Conservation (phyloP, 2,113 vertebrate genomes). For the Esox niger region DNA sequence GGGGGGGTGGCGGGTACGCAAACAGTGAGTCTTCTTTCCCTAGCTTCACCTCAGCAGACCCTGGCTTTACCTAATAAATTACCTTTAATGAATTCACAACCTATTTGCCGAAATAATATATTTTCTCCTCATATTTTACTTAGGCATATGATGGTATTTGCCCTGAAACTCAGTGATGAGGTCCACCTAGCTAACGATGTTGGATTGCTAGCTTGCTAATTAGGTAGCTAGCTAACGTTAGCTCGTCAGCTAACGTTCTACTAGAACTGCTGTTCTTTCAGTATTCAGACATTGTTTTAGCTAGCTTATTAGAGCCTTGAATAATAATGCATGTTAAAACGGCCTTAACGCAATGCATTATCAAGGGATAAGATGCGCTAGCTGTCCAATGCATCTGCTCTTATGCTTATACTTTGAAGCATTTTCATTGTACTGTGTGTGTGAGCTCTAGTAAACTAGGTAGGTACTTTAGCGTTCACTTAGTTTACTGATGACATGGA, state of each 20-base stretch:
- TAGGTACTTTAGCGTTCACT: too few relatives aligned
- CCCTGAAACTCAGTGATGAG: background rate
- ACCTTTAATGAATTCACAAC: background rate
- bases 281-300: background rate
- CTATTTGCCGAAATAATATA: background rate
- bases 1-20: constrained; percentile 48
- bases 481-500: too few relatives aligned
- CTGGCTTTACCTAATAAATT: background rate
- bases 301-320: too few relatives aligned
- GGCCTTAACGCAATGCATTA: too few relatives aligned
- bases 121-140: background rate
- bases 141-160: background rate
- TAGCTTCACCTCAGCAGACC: background rate
- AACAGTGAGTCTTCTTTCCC: background rate
- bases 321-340: too few relatives aligned
- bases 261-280: constrained; percentile 12
- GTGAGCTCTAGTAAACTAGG: too few relatives aligned
- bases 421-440: too few relatives aligned
- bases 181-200: constrained; percentile 6
- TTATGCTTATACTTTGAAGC: too few relatives aligned
- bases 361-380: too few relatives aligned
- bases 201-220: constrained; percentile 3
- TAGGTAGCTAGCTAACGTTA: constrained; percentile 38
- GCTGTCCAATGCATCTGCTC: too few relatives aligned
- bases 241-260: background rate